Conservation (phyloP, 2,113 vertebrate species). For the Albula goreensis region DNA sequence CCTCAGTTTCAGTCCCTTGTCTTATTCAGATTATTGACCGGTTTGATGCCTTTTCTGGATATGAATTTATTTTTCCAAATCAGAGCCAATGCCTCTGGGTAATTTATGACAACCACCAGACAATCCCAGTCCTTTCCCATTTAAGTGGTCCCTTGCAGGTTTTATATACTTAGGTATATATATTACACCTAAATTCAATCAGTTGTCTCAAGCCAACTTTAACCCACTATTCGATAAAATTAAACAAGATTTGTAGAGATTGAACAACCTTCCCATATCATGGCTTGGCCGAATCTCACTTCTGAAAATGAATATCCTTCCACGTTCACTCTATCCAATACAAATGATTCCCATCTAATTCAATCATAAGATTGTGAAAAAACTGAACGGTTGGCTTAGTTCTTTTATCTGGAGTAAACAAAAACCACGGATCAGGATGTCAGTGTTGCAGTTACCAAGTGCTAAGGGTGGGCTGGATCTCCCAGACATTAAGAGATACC, state of each 20-base stretch:
- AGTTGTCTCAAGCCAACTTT: not conserved
- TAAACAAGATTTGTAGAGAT: not conserved
- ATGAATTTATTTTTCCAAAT: not conserved
- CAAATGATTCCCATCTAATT: not conserved
- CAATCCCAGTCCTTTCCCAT: not conserved
- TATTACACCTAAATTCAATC: not conserved
- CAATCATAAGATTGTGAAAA: not conserved
- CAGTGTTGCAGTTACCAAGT: not conserved
- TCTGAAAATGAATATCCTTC: not conserved
- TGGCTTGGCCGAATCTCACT: not conserved
- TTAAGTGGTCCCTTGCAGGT: not conserved
- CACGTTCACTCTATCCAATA: not conserved
- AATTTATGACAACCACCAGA: not conserved
- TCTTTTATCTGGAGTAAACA: not conserved
- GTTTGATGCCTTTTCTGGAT: not conserved
- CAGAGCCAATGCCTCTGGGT: not conserved
- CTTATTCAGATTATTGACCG: not conserved
- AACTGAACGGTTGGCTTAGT: not conserved
- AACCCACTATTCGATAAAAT: not conserved
- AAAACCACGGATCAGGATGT: not conserved
- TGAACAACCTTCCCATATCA: not conserved
- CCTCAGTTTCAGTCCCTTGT: not conserved
- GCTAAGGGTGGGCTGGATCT: not conserved
- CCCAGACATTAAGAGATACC: slow-evolving; percentile 10
- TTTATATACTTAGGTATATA: not conserved